Evolutionary conservation across 1,140 invertebrate species (phyloP), one percentile per base, ranked within the genome.

Genomic region (Drosophila eugracilis): DNA sequence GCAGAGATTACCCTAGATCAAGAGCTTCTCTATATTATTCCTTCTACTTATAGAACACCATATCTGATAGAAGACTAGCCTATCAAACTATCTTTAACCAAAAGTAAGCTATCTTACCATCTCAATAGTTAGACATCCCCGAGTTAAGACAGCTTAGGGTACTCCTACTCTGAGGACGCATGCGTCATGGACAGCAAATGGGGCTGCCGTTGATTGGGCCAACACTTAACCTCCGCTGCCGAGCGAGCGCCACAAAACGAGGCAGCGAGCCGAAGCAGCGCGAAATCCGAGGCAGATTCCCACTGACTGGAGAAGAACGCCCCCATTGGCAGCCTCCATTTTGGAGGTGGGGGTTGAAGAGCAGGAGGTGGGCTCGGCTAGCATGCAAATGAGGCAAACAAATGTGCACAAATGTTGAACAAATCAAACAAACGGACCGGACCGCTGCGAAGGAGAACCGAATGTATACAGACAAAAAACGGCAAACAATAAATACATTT

Each of bases 161-260:
- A 39, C 14, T n/a, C 7, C 21, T 26, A 21, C n/a, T n/a, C n/a
- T 39, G 42, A 52, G 26, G 32, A 71, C 81, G 83, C 83, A 86
- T 86, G 81, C 81, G 81, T 86, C 81, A 86, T 74, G 74, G 65
- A 44, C 55, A 65, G 57, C 79, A 73, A 78, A 74, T 86, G 83
- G 77, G 81, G 83, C 62, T 54, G 70, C 50, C 76, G 77, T 81
- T 86, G 81, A 86, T 86, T 86, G 81, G 81, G 74, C 78, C 81
- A 78, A 47, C 78, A 76, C 75, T 85, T 85, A 85, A 85, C 81
- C 81, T 53, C 74, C 52, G 75, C 58, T 54, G 62, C 53, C 66
- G 72, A 55, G 54, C 58, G 70, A 63, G 39, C 41, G 65, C 65
- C 59, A 26, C 54, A 36, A 21, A 37, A 53, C 59, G 65, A 69